Percentiles rank a stretch among this genome's conserved stretches.
Conservation (phyloP, 2,113 vertebrate genomes). For the Budorcas taxicolor region DNA sequence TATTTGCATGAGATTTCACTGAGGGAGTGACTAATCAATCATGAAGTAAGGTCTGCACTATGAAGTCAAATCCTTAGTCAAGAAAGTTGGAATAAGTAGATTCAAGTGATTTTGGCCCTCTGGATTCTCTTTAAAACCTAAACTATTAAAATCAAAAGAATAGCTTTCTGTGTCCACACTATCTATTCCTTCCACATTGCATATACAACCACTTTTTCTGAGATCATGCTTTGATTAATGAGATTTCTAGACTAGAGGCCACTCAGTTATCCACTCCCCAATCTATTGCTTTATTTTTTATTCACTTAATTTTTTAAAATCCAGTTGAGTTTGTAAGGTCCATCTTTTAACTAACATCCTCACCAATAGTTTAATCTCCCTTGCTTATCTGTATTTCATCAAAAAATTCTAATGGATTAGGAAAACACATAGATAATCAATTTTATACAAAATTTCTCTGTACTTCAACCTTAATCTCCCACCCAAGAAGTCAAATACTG, state of each 20-base stretch:
- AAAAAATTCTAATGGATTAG: neutral
- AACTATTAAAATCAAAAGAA: neutral
- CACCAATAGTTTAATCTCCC: neutral
- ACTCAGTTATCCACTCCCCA: neutral
- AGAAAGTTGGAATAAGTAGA: neutral
- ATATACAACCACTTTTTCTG: neutral
- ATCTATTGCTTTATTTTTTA: neutral
- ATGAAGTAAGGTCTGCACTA: neutral
- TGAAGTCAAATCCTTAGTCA: neutral
- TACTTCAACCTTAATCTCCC: neutral
- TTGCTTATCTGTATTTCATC: neutral
- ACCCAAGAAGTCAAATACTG: neutral
- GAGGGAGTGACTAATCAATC: neutral
- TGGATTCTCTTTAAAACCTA: neutral
- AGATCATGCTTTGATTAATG: neutral
- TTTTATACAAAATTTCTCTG: neutral
- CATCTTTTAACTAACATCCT: neutral
- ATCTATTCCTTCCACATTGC: neutral
- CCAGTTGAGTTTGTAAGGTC: neutral
- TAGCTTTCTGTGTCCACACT: neutral
- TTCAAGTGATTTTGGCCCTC: neutral
- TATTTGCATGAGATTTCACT: neutral
- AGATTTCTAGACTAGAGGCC: neutral
- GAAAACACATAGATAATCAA: neutral
- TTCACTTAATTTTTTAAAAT: neutral